Conservation (phyloP, 2,797 vertebrate species). For the Coregonus ussuriensis region DNA sequence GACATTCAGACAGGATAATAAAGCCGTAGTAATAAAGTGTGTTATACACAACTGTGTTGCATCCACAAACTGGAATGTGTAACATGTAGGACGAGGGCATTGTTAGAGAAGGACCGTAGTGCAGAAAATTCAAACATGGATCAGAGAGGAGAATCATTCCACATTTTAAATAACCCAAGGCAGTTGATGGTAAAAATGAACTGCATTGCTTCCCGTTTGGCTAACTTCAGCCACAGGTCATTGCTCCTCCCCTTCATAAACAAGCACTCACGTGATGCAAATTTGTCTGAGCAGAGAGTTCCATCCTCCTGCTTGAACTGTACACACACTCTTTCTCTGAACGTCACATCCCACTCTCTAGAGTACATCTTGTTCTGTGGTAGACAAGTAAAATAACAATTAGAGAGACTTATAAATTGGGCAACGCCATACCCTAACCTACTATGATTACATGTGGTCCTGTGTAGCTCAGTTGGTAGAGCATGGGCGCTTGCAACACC, state of each 20-base stretch:
- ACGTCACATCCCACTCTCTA: conserved; percentile 83
- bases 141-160: too few species aligned
- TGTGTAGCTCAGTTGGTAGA: too few species aligned
- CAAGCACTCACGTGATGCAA: conserved; percentile 79
- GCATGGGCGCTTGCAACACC: too few species aligned
- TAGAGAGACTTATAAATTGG: not conserved
- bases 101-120: too few species aligned
- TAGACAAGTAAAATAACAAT: conserved; percentile 15
- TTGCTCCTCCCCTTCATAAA: not conserved
- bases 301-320: conserved; percentile 85
- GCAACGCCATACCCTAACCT: not conserved
- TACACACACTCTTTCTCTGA: conserved; percentile 81
- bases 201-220: not conserved
- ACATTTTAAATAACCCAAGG: too few species aligned
- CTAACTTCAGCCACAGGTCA: not conserved
- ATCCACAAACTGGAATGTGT: too few species aligned
- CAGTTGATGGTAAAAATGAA: too few species aligned
- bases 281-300: conserved; percentile 78
- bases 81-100: too few species aligned
- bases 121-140: too few species aligned
- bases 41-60: not conserved
- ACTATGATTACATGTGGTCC: not conserved
- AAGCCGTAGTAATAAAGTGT: not conserved
- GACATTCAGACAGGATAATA: not conserved
- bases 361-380: conserved; percentile 86